These are phyloP conservation scores for Opisthograptis luteolata DNA, from an alignment of 2,888 invertebrate genomes.

Conservation along the genomic window DNA sequence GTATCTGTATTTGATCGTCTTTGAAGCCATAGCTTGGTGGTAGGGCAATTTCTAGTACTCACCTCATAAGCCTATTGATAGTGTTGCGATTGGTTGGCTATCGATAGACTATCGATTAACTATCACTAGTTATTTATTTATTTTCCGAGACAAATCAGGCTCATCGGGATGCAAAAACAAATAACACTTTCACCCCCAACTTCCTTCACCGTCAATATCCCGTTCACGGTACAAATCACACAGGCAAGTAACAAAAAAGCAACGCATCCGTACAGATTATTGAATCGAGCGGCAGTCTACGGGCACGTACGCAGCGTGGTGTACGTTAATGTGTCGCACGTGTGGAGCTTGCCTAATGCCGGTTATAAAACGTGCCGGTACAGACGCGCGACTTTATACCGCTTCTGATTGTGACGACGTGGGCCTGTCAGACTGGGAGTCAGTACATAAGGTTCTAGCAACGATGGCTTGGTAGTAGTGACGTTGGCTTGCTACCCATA, in stretches of 20 bases:
- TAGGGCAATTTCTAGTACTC: too few relatives aligned
- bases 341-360: conserved; percentile 66
- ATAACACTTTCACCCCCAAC: neutral
- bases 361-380: conserved; percentile 59
- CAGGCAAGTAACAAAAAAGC: conserved; percentile 44
- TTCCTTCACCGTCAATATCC: neutral
- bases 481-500: too few relatives aligned
- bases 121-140: too few relatives aligned
- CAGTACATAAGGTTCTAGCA: neutral
- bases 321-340: conserved; percentile 77
- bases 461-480: too few relatives aligned
- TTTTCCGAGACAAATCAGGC: too few relatives aligned
- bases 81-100: too few relatives aligned
- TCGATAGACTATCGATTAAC: too few relatives aligned
- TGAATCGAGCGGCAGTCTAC: conserved; percentile 46
- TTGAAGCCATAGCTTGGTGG: too few relatives aligned
- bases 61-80: too few relatives aligned
- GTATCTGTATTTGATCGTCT: neutral
- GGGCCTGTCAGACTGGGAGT: conserved; percentile 28
- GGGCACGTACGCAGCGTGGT: conserved; percentile 70
- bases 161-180: too few relatives aligned
- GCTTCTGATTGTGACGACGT: conserved; percentile 75
- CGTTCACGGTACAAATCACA: conserved; percentile 29
- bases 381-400: conserved; percentile 67
- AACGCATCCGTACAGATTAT: conserved; percentile 55